A percentile compares a stretch with the other conserved stretches of the same genome.
These are phyloP conservation scores for Genyomyrus donnyi DNA, from an alignment of 2,113 vertebrate species.

Conservation along the genomic window DNA sequence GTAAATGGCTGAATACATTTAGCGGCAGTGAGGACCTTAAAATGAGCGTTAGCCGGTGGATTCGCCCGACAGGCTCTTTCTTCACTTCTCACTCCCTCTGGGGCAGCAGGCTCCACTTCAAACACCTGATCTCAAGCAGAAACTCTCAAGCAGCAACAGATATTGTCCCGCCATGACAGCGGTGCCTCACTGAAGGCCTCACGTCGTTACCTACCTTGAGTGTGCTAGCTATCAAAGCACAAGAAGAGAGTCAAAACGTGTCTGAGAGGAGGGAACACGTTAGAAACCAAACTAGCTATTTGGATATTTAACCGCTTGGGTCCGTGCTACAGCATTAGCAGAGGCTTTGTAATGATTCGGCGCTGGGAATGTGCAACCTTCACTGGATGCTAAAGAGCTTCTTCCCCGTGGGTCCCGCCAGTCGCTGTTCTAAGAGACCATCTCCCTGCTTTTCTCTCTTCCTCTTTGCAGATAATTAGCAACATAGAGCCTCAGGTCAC, in stretches of 20 bases:
- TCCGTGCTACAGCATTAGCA: neutral
- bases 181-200: constrained; percentile 42
- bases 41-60: constrained; percentile 37
- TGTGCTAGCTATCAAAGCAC: constrained; percentile 42
- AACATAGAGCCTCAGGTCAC: constrained; percentile 99
- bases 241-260: constrained; percentile 28
- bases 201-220: constrained; percentile 35
- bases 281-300: neutral
- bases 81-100: constrained; percentile 23
- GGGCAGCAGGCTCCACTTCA: constrained; percentile 38
- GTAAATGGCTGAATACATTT: constrained; percentile 39
- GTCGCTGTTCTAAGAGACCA: neutral
- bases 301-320: neutral
- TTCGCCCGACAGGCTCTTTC: constrained; percentile 35
- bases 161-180: constrained; percentile 42
- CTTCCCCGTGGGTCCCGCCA: neutral
- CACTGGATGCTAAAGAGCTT: neutral
- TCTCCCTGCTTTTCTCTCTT: neutral
- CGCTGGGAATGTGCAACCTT: neutral
- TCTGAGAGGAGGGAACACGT: neutral
- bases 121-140: constrained; percentile 48
- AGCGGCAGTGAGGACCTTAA: constrained; percentile 30
- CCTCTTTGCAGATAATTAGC: constrained; percentile 88
- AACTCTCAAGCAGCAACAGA: constrained; percentile 41
- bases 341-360: no score